These are phyloP conservation scores for Ataeniobius toweri DNA, from an alignment of 2,797 vertebrate species.

Conservation along the genomic window DNA sequence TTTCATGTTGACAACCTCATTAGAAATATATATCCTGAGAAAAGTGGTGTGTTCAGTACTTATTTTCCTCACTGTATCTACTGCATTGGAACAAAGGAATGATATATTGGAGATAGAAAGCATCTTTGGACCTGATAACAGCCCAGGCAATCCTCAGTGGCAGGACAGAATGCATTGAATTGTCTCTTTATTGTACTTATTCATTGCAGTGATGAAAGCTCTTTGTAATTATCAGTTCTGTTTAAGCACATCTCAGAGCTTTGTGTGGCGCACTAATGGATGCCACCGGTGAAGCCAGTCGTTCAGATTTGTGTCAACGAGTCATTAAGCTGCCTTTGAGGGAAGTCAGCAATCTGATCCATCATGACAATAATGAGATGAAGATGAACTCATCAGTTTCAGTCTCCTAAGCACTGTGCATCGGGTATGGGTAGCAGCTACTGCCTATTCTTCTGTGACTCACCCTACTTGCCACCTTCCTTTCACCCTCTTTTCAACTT, in stretches of 20 bases:
- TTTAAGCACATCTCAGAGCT: constrained; percentile 78
- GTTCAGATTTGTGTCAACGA: constrained; percentile 81
- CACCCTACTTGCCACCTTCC: constrained; percentile 24
- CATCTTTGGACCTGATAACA: constrained; percentile 44
- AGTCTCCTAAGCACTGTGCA: constrained; percentile 57
- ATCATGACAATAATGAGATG: constrained; percentile 82
- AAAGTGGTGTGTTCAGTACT: neutral
- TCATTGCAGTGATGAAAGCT: constrained; percentile 79
- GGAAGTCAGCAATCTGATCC: constrained; percentile 82
- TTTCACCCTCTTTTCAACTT: constrained; percentile 34
- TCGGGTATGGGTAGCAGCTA: constrained; percentile 41
- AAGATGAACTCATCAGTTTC: constrained; percentile 83
- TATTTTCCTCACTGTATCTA: neutral
- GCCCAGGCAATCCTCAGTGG: constrained; percentile 49
- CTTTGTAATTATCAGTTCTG: constrained; percentile 82
- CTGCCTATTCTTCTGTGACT: constrained; percentile 44
- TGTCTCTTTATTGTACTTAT: constrained; percentile 73
- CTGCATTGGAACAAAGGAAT: constrained; percentile 42
- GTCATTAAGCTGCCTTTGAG: constrained; percentile 84
- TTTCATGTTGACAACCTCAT: neutral
- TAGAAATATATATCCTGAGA: neutral
- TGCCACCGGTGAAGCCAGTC: constrained; percentile 74
- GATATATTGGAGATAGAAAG: constrained; percentile 58
- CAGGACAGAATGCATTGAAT: constrained; percentile 66
- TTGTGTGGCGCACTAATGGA: constrained; percentile 77